Percentiles rank a stretch among this genome's conserved stretches.
These are phyloP conservation scores for Pseudomyrmex pallidus DNA, from an alignment of 1,140 invertebrate genomes.

Conservation along the genomic window DNA sequence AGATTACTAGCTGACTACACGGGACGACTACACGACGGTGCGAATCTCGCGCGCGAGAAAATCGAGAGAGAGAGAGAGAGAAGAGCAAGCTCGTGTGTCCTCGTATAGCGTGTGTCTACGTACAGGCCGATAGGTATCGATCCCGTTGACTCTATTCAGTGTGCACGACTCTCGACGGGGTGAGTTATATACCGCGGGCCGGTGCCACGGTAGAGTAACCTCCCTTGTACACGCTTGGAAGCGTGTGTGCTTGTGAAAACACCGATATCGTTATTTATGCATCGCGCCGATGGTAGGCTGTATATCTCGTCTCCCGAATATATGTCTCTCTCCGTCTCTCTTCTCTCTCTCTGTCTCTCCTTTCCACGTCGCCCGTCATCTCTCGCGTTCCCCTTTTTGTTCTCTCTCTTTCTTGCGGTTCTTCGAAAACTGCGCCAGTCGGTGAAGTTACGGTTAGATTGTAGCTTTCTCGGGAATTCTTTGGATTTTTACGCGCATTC, in stretches of 20 bases:
- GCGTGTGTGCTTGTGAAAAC: constrained; percentile 82
- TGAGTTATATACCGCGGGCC: constrained; percentile 81
- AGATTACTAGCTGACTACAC: constrained; percentile 14
- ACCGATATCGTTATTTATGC: constrained; percentile 84
- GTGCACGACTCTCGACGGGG: constrained; percentile 80
- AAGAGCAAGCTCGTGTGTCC: constrained; percentile 62
- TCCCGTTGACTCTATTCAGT: constrained; percentile 83
- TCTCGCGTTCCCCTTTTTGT: not conserved
- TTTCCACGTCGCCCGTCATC: not conserved
- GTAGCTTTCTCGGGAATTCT: constrained; percentile 59
- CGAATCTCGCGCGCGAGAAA: constrained; percentile 21
- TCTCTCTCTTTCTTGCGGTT: constrained; percentile 3
- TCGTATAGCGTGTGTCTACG: constrained; percentile 72
- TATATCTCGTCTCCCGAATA: constrained; percentile 70
- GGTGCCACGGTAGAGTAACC: constrained; percentile 80
- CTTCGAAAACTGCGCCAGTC: constrained; percentile 48
- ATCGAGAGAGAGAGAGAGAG: constrained; percentile 56
- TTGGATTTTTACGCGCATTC: constrained; percentile 60
- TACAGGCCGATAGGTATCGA: constrained; percentile 82
- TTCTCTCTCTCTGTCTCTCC: not conserved
- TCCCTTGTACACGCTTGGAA: constrained; percentile 78
- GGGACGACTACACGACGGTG: not conserved
- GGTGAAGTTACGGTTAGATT: constrained; percentile 64
- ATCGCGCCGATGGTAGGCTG: constrained; percentile 76
- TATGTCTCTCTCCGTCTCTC: constrained; percentile 9